Base-by-base conservation (phyloP, 2,113 vertebrate species). In the Etheostoma spectabile region DNA sequence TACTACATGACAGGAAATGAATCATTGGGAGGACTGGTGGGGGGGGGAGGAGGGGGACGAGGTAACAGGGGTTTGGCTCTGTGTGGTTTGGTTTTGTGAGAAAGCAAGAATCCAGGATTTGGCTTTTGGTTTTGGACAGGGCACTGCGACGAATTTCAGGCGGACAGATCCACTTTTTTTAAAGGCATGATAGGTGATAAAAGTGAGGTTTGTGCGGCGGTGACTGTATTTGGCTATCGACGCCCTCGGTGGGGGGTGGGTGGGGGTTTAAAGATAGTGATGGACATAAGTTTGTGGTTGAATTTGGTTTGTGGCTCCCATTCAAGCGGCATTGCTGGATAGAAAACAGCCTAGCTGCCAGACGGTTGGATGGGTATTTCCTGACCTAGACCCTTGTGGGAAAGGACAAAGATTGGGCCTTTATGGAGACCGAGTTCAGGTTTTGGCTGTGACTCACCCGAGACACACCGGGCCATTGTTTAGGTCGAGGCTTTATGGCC, bases 351-450 rank as follows among this genome's bases (percentile, higher is more conserved):
- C 61, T 13, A 22, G 53, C 70, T 52, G 71, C 51, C 51, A 22
- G 53, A 70, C 73, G 51, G 55, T 1, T 48, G 62, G 35, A 78
- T 7, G 84, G 73, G 82, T 84, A 75, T 89, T 88, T 91, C 89
- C 90, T 91, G 80, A 89, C 76, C 81, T 80, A 68, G 74, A 89
- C 82, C 30, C 84, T 79, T 63, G 65, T 30, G 59, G 70, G 80
- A 79, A 77, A 42, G 38, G 22, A 27, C 65, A 22, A 1, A 52
- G 74, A 85, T 59, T 1, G 42, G 86, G 70, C 83, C 71, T 60
- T 80, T 78, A 53, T 55, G 72, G 77, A 83, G 69, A 70, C 78
- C 55, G 5, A 5, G 68, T 45, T 79, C 59, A 55, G 74, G 67
- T 79, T 38, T 74, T 66, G 27, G 72, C 68, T 19, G 77, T 91